Evolutionary conservation across 2,797 vertebrate genomes (phyloP).

Genomic region (Trematomus bernacchii): DNA sequence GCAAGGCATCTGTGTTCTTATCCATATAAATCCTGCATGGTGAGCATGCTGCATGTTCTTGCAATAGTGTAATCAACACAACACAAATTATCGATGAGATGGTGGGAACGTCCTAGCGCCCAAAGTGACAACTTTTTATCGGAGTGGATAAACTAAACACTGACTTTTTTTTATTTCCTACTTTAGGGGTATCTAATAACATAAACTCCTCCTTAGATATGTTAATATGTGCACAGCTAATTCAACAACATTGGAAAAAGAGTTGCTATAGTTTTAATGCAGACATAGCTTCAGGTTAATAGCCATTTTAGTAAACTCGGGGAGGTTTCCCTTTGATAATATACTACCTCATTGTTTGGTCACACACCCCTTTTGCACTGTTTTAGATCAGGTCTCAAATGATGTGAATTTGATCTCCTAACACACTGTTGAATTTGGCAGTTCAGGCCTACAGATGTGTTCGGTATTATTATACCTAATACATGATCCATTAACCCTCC

Average conservation of each 20-base stretch:
- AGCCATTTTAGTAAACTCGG: conserved; percentile 43
- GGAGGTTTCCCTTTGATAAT: conserved; percentile 59
- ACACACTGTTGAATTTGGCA: conserved; percentile 64
- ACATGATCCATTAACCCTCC: conserved; percentile 47
- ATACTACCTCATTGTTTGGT: conserved; percentile 39
- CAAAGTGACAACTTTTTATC: conserved; percentile 65
- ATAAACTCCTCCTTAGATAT: conserved; percentile 50
- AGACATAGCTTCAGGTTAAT: conserved; percentile 58
- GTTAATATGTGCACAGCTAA: conserved; percentile 70
- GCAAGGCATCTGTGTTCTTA: conserved; percentile 87
- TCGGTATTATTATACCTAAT: conserved; percentile 41
- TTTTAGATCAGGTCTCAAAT: conserved; percentile 43
- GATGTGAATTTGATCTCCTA: conserved; percentile 41
- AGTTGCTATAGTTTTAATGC: conserved; percentile 54
- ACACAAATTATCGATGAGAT: conserved; percentile 71
- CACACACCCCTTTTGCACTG: conserved; percentile 55
- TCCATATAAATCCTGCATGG: conserved; percentile 82
- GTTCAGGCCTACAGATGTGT: conserved; percentile 44
- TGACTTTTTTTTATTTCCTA: conserved; percentile 15
- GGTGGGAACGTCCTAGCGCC: conserved; percentile 50
- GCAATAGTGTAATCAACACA: conserved; percentile 75
- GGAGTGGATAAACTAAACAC: conserved; percentile 54
- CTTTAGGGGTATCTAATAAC: conserved; percentile 22
- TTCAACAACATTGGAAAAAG: conserved; percentile 44
- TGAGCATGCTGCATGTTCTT: conserved; percentile 81